Conservation (phyloP, 2,797 vertebrate genomes). For the Danionella dracula region DNA sequence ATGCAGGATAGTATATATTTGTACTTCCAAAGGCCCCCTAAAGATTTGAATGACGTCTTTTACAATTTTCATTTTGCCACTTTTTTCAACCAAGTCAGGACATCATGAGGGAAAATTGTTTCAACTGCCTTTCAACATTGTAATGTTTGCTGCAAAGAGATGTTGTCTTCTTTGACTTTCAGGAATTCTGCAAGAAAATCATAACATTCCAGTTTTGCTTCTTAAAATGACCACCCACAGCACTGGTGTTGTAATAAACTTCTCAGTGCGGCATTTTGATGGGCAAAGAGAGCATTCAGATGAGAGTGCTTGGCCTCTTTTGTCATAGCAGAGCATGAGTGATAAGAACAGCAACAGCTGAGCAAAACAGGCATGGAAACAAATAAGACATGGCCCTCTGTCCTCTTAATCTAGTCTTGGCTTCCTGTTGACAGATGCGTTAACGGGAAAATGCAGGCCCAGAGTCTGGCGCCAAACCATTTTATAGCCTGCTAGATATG, state of each 20-base stretch:
- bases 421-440: constrained; percentile 54
- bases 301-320: constrained; percentile 9
- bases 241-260: neutral
- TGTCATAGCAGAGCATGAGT: constrained; percentile 15
- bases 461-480: constrained; percentile 48
- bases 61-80: no score
- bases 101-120: no score
- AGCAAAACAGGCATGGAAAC: constrained; percentile 30
- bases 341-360: constrained; percentile 44
- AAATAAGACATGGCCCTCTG: constrained; percentile 44
- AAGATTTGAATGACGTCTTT: no score
- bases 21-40: no score
- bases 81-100: no score
- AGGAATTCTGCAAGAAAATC: neutral
- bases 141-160: no score
- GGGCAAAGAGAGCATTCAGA: neutral
- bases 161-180: neutral
- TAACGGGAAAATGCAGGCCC: constrained; percentile 42
- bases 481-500: constrained; percentile 45
- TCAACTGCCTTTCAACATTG: no score
- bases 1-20: no score
- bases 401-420: constrained; percentile 47
- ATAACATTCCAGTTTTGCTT: neutral
- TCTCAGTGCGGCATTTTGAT: neutral
- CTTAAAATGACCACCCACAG: neutral